Percentiles rank a stretch among this genome's conserved stretches.
Conservation (phyloP, 2,113 vertebrate genomes). For the Rhombomys opimus region DNA sequence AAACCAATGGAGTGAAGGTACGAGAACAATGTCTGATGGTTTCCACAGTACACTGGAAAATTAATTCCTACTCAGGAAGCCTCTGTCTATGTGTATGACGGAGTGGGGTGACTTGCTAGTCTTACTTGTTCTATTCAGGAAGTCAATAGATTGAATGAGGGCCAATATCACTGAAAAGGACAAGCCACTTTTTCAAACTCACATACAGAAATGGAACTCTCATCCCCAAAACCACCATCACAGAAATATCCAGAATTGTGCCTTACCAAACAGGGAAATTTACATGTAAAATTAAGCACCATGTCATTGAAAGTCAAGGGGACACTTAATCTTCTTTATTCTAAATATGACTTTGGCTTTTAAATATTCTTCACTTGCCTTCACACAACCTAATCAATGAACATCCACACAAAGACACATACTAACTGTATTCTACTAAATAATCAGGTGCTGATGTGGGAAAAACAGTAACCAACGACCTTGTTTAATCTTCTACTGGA, state of each 20-base stretch:
- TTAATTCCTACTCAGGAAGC: not conserved
- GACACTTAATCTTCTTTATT: not conserved
- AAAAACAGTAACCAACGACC: not conserved
- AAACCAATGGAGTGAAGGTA: not conserved
- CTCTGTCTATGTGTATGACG: not conserved
- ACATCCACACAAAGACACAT: not conserved
- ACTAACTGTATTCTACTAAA: not conserved
- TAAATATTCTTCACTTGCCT: conserved; percentile 4
- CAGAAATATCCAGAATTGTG: not conserved
- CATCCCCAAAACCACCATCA: not conserved
- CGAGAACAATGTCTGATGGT: not conserved
- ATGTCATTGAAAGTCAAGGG: not conserved
- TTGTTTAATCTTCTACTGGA: not conserved
- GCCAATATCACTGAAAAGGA: not conserved
- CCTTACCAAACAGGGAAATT: not conserved
- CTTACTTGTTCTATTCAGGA: not conserved
- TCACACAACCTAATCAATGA: not conserved
- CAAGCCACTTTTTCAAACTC: not conserved
- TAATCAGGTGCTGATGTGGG: not conserved
- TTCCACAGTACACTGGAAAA: not conserved
- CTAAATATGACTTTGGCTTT: not conserved
- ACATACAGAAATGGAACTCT: not conserved
- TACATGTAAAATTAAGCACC: not conserved
- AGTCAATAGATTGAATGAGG: not conserved
- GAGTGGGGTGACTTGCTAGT: fast-evolving